These are phyloP conservation scores for Neocrepidodera transversa DNA, from an alignment of 2,888 invertebrate species.

Conservation along the genomic window DNA sequence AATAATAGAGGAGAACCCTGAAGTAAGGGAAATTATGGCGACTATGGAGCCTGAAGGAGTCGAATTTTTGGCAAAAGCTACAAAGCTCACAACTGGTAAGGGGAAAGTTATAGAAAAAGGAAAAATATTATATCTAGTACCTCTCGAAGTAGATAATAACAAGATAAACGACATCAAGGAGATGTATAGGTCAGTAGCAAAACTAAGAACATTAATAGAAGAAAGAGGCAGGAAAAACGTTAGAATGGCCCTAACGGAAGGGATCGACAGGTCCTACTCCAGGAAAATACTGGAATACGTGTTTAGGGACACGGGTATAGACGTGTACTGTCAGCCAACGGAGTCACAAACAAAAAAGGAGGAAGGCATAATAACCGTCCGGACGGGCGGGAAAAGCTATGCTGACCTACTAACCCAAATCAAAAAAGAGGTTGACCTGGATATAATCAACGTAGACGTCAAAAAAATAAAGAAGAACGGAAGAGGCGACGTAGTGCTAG, in stretches of 20 bases:
- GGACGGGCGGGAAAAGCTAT: neutral
- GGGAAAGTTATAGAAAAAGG: neutral
- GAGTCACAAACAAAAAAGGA: neutral
- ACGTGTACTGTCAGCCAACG: neutral
- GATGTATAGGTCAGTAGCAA: neutral
- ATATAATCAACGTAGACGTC: neutral
- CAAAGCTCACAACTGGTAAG: neutral
- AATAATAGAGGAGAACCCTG: neutral
- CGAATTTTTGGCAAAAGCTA: neutral
- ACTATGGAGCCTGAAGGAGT: neutral
- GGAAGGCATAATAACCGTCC: neutral
- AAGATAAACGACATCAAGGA: neutral
- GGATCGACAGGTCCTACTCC: neutral
- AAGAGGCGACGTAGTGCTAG: neutral
- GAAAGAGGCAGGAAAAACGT: neutral
- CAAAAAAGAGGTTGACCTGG: neutral
- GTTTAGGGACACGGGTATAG: neutral
- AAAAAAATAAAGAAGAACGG: conserved; percentile 3
- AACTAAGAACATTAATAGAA: neutral
- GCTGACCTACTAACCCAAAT: neutral
- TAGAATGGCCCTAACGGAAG: neutral
- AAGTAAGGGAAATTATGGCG: neutral
- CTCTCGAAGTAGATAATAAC: neutral
- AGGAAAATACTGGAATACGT: neutral
- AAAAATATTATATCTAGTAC: neutral